Base-by-base conservation (phyloP, 1,140 invertebrate genomes). In the Maconellicoccus hirsutus region DNA sequence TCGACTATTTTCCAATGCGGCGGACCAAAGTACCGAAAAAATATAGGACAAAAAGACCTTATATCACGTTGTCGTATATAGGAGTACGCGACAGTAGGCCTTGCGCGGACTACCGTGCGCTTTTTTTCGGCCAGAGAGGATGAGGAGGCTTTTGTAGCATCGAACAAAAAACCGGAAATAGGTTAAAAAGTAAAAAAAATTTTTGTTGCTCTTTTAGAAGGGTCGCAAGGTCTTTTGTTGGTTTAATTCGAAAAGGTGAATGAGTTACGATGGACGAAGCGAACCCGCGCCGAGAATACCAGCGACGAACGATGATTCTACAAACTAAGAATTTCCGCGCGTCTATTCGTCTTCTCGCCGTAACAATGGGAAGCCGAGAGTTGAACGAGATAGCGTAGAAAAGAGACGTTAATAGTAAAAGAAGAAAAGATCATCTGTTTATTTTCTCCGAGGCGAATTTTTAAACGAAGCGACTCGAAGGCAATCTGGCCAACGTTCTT, bases 191-290 rank as follows among this genome's bases (percentile, higher is more conserved):
- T 52, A 52, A 52, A 52, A 33, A n/a, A 52, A 16, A 8, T 52
- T 52, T 52, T 52, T 52, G 42, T 52, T 19, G 42, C 42, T 52
- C 12, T 52, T 52, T 52, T 52, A 4, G n/a, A 52, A 52, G 42
- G 42, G 42, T 52, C 42, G 4, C 42, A n/a, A n/a, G 42, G 42
- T 16, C 42, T 52, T 52, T 52, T 52, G 42, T 52, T 52, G 42
- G 42, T 52, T 33, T 52, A 52, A 52, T 52, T 52, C 42, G 42
- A 52, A 52, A 52, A 52, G 42, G 42, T 52, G 42, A 52, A 52
- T 52, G 42, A 52, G 42, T 52, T 52, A 52, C n/a, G 2, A 6
- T 52, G 6, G 16, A 52, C 42, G 42, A 16, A 52, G 42, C 4
- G 29, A 33, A n/a, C n/a, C n/a, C 14, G 42, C 4, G 42, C 10